Base-by-base conservation (phyloP, 2,797 vertebrate genomes). In the Arnoldichthys spilopterus region DNA sequence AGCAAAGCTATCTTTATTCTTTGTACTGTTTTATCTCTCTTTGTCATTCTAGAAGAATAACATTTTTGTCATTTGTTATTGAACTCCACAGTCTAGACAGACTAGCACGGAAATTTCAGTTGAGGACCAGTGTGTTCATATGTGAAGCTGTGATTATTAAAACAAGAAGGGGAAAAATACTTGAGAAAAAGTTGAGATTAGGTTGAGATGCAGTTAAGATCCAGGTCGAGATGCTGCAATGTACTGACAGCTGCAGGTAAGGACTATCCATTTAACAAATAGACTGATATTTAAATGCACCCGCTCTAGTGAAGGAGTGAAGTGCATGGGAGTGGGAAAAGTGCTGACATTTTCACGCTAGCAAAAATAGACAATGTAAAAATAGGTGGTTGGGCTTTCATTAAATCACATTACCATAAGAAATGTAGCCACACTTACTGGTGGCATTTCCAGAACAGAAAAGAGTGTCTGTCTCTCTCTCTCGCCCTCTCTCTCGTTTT, bases 201-300 rank as follows among this genome's bases (percentile, higher is more conserved):
- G 89, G 77, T 67, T 84, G 87, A 87, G 87, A 87, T 26, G 1
- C 80, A 70, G 69, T 71, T 73, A 71, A 66, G 61, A 73, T 72
- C 69, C 28, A 72, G 74, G 84, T 86, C 88, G 90, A 91, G 90
- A 91, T 91, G 91, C 86, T 86, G 86, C 84, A 80, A 64, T 87
- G 78, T 84, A 81, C 18, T 84, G 88, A 92, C 92, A 92, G 91
- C 89, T 91, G 93, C 86, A 83, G 89, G 87, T 85, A 89, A 82
- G 89, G 88, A 91, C 88, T 87, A 92, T 91, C 88, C 85, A 90
- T 92, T 91, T 89, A 90, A 90, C 90, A 91, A 93, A 93, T 88
- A 91, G 91, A 88, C 86, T 85, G 74, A 84, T 90, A 86, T 91
- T 90, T 92, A 90, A 91, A 91, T 89, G 89, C 89, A 92, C 93